phyloP scores from a whole-genome alignment of 2,888 invertebrate genomes.

The Elmis aenea region DNA sequence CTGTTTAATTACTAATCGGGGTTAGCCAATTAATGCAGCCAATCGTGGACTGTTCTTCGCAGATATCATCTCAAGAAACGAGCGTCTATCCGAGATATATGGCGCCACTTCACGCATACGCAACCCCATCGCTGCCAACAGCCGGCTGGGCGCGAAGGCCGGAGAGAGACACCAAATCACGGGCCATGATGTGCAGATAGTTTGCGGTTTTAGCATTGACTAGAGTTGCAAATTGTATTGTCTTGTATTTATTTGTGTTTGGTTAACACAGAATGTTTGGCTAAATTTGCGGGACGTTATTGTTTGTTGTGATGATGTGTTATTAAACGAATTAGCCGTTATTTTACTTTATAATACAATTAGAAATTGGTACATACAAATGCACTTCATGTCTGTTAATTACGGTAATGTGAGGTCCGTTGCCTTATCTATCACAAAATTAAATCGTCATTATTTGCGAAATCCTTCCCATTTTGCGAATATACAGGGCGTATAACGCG shows the following conservation, averaged over 20 bases:
- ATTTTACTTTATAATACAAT: too few relatives aligned
- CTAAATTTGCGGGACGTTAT: slow-evolving; percentile 25
- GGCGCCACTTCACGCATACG: slow-evolving; percentile 3
- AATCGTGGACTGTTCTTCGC: slow-evolving; percentile 33
- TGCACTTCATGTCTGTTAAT: too few relatives aligned
- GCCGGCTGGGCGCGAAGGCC: neutral
- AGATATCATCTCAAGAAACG: slow-evolving; percentile 28
- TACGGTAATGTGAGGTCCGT: too few relatives aligned
- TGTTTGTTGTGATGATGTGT: slow-evolving; percentile 19
- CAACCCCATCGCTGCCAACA: slow-evolving; percentile 4
- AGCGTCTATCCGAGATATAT: slow-evolving; percentile 10
- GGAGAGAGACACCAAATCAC: slow-evolving; percentile 1
- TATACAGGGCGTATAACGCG: too few relatives aligned
- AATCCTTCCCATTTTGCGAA: too few relatives aligned
- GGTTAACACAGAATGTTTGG: slow-evolving; percentile 26
- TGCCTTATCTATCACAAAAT: too few relatives aligned
- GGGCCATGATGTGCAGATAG: slow-evolving; percentile 12
- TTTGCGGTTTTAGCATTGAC: slow-evolving; percentile 20
- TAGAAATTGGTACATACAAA: too few relatives aligned
- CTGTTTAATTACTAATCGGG: slow-evolving; percentile 41
- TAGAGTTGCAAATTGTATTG: slow-evolving; percentile 30
- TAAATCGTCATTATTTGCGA: too few relatives aligned
- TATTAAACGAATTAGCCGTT: too few relatives aligned
- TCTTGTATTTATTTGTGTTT: slow-evolving; percentile 27
- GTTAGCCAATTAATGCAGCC: slow-evolving; percentile 39